Evolutionary conservation across 2,888 invertebrate genomes (phyloP).

Genomic region (Tuberolachnus salignus): DNA sequence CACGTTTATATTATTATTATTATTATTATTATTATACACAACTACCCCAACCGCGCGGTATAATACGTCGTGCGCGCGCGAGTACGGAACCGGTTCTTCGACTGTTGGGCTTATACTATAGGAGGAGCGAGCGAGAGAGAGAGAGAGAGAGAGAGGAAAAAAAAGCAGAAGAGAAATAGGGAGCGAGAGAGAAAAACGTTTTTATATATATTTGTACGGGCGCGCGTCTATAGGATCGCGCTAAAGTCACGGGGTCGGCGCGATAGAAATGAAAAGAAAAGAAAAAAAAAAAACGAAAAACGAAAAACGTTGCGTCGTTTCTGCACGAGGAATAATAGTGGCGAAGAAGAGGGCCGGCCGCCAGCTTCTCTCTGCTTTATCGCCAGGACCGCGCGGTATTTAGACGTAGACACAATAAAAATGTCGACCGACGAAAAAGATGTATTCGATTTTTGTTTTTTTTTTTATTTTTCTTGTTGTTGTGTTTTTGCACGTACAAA

Average conservation of each 20-base stretch:
- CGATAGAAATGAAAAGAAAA: no score
- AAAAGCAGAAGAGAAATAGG: constrained; percentile 5
- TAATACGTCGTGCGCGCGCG: constrained; percentile 3
- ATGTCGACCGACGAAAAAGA: no score
- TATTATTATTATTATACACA: not conserved
- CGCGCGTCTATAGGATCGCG: constrained; percentile 15
- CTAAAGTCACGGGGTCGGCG: constrained; percentile 11
- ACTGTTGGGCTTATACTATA: constrained; percentile 32
- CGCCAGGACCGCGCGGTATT: no score
- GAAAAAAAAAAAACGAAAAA: not conserved
- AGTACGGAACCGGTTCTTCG: constrained; percentile 44
- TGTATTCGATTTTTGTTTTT: no score
- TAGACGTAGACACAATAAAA: no score
- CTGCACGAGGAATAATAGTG: not conserved
- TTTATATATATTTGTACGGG: not conserved
- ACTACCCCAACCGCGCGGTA: not conserved
- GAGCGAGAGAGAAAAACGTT: constrained; percentile 12
- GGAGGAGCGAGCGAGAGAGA: no score
- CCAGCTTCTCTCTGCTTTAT: no score
- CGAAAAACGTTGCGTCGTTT: not conserved
- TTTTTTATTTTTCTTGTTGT: no score
- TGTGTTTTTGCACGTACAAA: no score
- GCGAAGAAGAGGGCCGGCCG: no score
- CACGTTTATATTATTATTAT: no score
- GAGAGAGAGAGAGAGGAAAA: not conserved